Percentiles rank a stretch among this genome's conserved stretches.
These are phyloP conservation scores for Cyprinodon diabolis DNA, from an alignment of 2,797 vertebrate species.

Conservation along the genomic window DNA sequence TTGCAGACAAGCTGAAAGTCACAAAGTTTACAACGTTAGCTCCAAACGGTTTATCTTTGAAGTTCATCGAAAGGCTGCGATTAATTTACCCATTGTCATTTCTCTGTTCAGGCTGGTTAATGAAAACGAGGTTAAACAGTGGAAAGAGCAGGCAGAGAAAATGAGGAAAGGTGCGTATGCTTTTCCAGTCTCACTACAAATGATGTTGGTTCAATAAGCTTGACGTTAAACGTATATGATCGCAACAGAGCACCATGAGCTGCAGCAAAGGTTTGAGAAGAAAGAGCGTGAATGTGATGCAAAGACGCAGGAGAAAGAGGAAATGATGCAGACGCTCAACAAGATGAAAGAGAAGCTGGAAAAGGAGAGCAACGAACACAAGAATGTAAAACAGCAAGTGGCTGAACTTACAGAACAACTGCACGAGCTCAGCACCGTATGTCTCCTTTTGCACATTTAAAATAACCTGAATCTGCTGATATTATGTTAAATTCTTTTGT, in stretches of 20 bases:
- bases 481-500: not conserved
- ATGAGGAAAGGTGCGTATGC: conserved; percentile 93
- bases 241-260: conserved; percentile 90
- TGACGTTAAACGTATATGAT: not conserved
- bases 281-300: conserved; percentile 97
- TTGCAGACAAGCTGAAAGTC: conserved; percentile 27
- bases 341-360: conserved; percentile 99
- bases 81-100: conserved; percentile 35
- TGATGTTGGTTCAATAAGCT: no score
- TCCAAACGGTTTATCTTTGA: conserved; percentile 39
- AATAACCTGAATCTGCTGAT: not conserved
- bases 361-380: conserved; percentile 92
- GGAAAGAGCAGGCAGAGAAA: conserved; percentile 99
- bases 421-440: conserved; percentile 91
- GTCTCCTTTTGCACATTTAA: conserved; percentile 29
- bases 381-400: conserved; percentile 95
- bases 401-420: conserved; percentile 87
- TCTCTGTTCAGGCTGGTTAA: conserved; percentile 90
- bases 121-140: conserved; percentile 99
- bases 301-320: conserved; percentile 98
- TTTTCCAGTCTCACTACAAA: not conserved
- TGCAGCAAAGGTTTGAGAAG: conserved; percentile 96
- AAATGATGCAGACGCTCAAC: conserved; percentile 99
- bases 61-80: conserved; percentile 15
- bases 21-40: conserved; percentile 23